phyloP scores from a whole-genome alignment of 2,888 invertebrate genomes.

The Cheilosia vernalis region DNA sequence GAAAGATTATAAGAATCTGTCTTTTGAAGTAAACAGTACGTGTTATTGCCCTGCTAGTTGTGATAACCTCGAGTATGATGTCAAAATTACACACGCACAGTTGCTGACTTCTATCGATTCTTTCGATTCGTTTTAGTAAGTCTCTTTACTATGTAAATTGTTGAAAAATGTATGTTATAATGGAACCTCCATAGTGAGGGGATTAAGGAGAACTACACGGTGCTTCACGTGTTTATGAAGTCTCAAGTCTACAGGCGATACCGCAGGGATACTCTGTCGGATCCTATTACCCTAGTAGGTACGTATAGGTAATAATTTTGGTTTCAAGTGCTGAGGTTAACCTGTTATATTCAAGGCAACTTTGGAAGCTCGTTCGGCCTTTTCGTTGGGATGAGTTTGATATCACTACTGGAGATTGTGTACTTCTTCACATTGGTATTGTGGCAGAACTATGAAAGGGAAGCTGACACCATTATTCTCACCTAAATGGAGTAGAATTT shows the following conservation, averaged over 20 bases:
- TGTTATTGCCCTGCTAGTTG: conserved; percentile 81
- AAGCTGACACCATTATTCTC: too few relatives aligned
- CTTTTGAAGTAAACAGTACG: conserved; percentile 42
- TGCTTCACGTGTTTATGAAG: not conserved
- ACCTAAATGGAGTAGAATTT: too few relatives aligned
- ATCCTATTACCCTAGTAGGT: not conserved
- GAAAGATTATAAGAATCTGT: conserved; percentile 4
- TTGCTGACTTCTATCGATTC: too few relatives aligned
- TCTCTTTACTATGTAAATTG: too few relatives aligned
- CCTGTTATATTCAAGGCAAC: too few relatives aligned
- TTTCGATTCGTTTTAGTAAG: not conserved
- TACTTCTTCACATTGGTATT: too few relatives aligned
- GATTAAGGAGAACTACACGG: not conserved
- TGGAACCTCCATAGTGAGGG: not conserved
- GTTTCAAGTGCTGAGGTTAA: too few relatives aligned
- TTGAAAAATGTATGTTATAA: not conserved
- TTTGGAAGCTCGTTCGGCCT: too few relatives aligned
- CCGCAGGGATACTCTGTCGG: not conserved
- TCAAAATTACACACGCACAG: conserved; percentile 77
- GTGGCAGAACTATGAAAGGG: too few relatives aligned
- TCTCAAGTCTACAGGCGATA: not conserved
- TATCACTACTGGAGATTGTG: too few relatives aligned
- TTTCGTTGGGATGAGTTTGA: too few relatives aligned
- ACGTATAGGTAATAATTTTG: not conserved
- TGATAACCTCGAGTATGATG: conserved; percentile 79